Percentiles rank a stretch among this genome's conserved stretches.
phyloP scores from a whole-genome alignment of 2,797 vertebrate genomes.

The Enteromius viviparus region DNA sequence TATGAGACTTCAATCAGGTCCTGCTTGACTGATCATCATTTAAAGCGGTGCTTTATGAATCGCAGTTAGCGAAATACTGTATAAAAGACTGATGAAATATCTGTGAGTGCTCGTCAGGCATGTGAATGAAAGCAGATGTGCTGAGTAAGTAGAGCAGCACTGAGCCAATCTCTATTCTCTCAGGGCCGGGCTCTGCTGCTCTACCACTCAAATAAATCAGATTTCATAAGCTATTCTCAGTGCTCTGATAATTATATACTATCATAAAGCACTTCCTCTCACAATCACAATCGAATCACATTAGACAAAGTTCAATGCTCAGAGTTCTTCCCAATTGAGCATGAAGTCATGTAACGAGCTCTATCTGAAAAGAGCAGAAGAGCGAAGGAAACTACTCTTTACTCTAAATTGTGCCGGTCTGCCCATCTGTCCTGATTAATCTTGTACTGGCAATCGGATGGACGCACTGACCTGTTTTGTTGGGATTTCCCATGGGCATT shows the following conservation, averaged over 20 bases:
- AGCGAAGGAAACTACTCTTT: not conserved
- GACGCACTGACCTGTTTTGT: slow-evolving; percentile 87
- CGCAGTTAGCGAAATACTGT: slow-evolving; percentile 12
- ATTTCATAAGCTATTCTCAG: slow-evolving; percentile 38
- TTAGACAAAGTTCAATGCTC: slow-evolving; percentile 4
- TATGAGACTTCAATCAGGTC: not conserved
- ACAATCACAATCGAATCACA: not conserved
- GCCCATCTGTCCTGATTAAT: slow-evolving; percentile 32
- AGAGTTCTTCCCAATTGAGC: not conserved
- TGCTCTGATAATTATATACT: slow-evolving; percentile 14
- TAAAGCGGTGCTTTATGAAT: slow-evolving; percentile 11
- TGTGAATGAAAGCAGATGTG: slow-evolving; percentile 46
- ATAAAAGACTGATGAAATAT: slow-evolving; percentile 16
- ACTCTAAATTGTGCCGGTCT: not conserved
- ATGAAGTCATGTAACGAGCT: not conserved
- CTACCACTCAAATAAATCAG: slow-evolving; percentile 33
- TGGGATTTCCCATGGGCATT: slow-evolving; percentile 86
- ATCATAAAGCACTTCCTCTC: slow-evolving; percentile 23
- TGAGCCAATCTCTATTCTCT: slow-evolving; percentile 10
- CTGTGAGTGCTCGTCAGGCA: not conserved
- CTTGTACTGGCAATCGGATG: not conserved
- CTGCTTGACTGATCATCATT: slow-evolving; percentile 12
- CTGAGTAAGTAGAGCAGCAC: slow-evolving; percentile 44
- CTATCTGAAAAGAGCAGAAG: slow-evolving; percentile 2
- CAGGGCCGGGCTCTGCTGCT: not conserved